Conservation (phyloP, 30 jellyfish, hydroid and myxozoan genomes). For the Turritopsis dohrnii region DNA sequence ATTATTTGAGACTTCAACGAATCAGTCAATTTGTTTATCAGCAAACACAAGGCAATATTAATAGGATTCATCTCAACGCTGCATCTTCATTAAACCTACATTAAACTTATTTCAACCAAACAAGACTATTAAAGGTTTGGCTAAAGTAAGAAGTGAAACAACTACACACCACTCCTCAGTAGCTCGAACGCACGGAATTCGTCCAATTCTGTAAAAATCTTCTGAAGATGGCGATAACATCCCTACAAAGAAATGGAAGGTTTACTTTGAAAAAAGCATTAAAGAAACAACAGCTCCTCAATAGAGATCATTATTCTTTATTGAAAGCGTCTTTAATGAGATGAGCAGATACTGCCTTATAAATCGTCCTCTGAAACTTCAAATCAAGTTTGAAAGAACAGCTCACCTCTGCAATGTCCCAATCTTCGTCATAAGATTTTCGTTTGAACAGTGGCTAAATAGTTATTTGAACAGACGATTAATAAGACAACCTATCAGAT, state of each 20-base stretch:
- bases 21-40: not conserved
- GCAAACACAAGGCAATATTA: too few species aligned
- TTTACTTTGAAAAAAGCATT: not conserved
- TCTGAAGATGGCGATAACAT: conserved; percentile 81
- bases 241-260: conserved; percentile 46
- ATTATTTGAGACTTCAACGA: not conserved
- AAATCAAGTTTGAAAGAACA: not conserved
- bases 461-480: not conserved
- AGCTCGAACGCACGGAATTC: conserved; percentile 98
- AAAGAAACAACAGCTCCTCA: not conserved
- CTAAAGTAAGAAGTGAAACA: too few species aligned
- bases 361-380: too few species aligned
- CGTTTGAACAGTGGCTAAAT: conserved; percentile 87
- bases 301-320: not conserved
- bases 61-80: too few species aligned
- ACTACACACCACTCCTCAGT: conserved; percentile 79
- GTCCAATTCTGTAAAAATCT: conserved; percentile 92
- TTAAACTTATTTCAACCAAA: too few species aligned
- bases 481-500: too few species aligned
- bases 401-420: conserved; percentile 87
- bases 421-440: conserved; percentile 65
- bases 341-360: too few species aligned
- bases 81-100: too few species aligned
- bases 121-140: too few species aligned
- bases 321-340: too few species aligned